Conservation (phyloP, 2,888 invertebrate genomes). For the Epinotia brunnichana region DNA sequence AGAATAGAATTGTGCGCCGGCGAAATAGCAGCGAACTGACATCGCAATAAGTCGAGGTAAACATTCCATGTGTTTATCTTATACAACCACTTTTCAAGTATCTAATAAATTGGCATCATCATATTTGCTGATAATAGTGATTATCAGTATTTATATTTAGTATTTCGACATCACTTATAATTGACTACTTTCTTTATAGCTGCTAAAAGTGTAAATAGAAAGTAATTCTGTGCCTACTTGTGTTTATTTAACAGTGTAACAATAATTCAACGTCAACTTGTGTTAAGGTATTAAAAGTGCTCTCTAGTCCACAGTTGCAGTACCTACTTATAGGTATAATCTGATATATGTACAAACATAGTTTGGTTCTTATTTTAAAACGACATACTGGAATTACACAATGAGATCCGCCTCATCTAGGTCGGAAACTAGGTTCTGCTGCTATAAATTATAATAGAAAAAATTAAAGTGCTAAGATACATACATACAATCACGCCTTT, state of each 20-base stretch:
- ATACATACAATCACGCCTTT: too few relatives aligned
- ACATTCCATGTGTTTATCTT: neutral
- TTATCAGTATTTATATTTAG: constrained; percentile 9
- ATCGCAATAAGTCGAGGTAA: constrained; percentile 10
- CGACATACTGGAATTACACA: too few relatives aligned
- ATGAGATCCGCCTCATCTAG: too few relatives aligned
- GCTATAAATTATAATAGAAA: too few relatives aligned
- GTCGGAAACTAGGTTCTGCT: too few relatives aligned
- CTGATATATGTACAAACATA: too few relatives aligned
- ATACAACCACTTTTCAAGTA: neutral
- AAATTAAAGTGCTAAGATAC: too few relatives aligned
- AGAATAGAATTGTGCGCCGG: constrained; percentile 13
- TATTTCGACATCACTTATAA: neutral
- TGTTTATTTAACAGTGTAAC: neutral
- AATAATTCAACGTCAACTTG: neutral
- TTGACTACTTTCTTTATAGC: neutral
- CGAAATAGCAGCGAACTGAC: neutral
- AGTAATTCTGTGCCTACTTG: neutral
- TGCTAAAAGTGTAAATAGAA: neutral
- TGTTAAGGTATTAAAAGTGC: neutral
- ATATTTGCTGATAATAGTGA: constrained; percentile 3
- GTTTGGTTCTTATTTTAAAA: too few relatives aligned
- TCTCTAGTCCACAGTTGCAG: too few relatives aligned
- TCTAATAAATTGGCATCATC: neutral
- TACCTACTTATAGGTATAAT: too few relatives aligned